A percentile compares a stretch with the other conserved stretches of the same genome.
These are phyloP conservation scores for Drosophila kikkawai DNA, from an alignment of 1,140 invertebrate genomes.

Conservation along the genomic window DNA sequence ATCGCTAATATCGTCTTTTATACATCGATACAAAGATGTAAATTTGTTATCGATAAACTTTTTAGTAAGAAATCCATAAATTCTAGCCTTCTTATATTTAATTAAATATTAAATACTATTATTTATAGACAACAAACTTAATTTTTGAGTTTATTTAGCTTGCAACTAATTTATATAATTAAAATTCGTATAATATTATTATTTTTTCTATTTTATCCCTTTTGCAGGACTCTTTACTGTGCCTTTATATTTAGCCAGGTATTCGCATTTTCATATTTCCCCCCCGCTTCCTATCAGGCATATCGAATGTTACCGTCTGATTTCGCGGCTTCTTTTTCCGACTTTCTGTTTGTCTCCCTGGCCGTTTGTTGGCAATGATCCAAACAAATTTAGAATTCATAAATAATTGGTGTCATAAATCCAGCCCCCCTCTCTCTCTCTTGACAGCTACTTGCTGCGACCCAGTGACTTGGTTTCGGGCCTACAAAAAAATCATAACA, in stretches of 20 bases:
- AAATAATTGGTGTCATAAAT: slow-evolving; percentile 83
- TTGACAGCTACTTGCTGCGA: slow-evolving; percentile 45
- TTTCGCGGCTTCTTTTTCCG: slow-evolving; percentile 24
- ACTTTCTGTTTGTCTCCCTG: slow-evolving; percentile 16
- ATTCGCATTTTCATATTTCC: slow-evolving; percentile 51
- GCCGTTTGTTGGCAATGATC: slow-evolving; percentile 64
- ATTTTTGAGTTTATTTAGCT: background rate
- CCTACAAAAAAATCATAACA: slow-evolving; percentile 27
- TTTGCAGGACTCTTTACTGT: background rate
- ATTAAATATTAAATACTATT: background rate
- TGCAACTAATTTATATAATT: background rate
- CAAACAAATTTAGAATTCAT: slow-evolving; percentile 82
- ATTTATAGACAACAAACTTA: background rate
- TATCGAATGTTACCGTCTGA: slow-evolving; percentile 38
- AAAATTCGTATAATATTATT: too few relatives aligned
- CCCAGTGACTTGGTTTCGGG: slow-evolving; percentile 70
- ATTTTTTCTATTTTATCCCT: background rate
- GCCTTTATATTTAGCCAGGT: slow-evolving; percentile 36
- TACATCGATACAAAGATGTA: background rate
- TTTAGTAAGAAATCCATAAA: background rate
- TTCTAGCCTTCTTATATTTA: background rate
- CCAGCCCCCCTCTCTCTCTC: background rate
- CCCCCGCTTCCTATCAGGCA: slow-evolving; percentile 5
- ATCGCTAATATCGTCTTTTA: background rate
- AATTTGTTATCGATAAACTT: background rate